Evolutionary conservation across 37 sponge, comb jelly and placozoan species (phyloP), one percentile per base, ranked within the genome.

Genomic region (Aplysina aerophoba): DNA sequence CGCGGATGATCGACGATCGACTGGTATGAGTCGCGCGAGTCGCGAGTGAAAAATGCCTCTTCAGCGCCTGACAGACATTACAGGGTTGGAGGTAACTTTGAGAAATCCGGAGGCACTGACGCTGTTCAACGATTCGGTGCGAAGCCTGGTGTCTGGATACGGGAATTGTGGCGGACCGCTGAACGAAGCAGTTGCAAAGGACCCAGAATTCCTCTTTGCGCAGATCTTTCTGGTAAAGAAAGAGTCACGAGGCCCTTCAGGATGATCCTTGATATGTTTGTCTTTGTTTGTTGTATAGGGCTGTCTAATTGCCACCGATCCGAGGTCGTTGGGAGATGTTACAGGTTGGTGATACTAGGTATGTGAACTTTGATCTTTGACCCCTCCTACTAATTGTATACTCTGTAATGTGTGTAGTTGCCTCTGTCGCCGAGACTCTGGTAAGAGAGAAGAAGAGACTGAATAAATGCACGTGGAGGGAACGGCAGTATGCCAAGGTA

Each of bases 401-500:
- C 50, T 8, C 8, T 8, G 50, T 44, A 8, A 8, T 44, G 50
- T 44, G 50, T 8, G 8, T 44, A 44, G 50, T 44, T 44, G 50
- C 50, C 50, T 44, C 50, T 3, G 6, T 44, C 50, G 50, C 50
- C 6, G 50, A 44, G 50, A 44, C 50, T 34, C 27, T 69, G 6
- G 1, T 28, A 35, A 35, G 34, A 4, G 71, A 69, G 28, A 69
- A 69, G 30, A 35, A 69, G 28, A 69, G 71, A 27, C 71, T 69
- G 28, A 15, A 1, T 33, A 12, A 69, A 30, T 69, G 34, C 71
- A 69, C 71, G 17, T 69, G 71, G 71, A n/a, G 71, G 34, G 71
- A 69, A 69, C 71, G 30, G 34, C 71, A 69, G 34, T 69, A 69
- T 30, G 28, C 71, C 34, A 30, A 69, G 71, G 71, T 69, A 6